Percentiles rank a stretch among this genome's conserved stretches.
phyloP scores from a whole-genome alignment of 2,888 invertebrate species.

The Epinotia ramella region DNA sequence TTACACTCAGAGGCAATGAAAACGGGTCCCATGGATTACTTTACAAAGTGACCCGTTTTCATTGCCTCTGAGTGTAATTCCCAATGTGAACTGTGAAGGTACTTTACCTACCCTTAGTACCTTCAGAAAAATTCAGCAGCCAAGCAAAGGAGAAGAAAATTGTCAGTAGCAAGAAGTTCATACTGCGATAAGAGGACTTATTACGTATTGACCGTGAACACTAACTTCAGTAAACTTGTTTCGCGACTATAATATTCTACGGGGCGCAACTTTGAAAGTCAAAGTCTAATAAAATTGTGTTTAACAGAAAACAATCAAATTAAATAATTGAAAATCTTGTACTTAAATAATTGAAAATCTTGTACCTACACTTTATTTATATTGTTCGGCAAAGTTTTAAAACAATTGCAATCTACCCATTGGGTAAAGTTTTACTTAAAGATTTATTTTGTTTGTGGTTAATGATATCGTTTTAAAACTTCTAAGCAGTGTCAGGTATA shows the following conservation, averaged over 20 bases:
- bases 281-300: constrained; percentile 35
- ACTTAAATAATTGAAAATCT: constrained; percentile 33
- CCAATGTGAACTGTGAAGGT: no score
- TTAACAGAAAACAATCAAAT: constrained; percentile 31
- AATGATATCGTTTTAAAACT: background rate
- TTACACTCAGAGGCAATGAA: no score
- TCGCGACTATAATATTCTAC: constrained; percentile 33
- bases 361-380: constrained; percentile 16
- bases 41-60: no score
- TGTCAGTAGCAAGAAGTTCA: background rate
- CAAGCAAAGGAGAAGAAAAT: background rate
- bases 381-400: background rate
- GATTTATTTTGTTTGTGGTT: background rate
- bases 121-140: constrained; percentile 19
- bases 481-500: no score
- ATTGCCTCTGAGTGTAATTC: no score
- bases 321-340: constrained; percentile 34
- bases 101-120: no score
- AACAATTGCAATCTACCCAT: background rate
- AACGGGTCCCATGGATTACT: no score
- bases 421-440: background rate
- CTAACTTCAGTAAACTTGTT: constrained; percentile 38
- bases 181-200: background rate
- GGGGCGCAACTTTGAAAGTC: constrained; percentile 33
- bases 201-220: background rate